A percentile compares a stretch with the other conserved stretches of the same genome.
phyloP scores from a whole-genome alignment of 1,140 invertebrate genomes.

The Pogonomyrmex barbatus region DNA sequence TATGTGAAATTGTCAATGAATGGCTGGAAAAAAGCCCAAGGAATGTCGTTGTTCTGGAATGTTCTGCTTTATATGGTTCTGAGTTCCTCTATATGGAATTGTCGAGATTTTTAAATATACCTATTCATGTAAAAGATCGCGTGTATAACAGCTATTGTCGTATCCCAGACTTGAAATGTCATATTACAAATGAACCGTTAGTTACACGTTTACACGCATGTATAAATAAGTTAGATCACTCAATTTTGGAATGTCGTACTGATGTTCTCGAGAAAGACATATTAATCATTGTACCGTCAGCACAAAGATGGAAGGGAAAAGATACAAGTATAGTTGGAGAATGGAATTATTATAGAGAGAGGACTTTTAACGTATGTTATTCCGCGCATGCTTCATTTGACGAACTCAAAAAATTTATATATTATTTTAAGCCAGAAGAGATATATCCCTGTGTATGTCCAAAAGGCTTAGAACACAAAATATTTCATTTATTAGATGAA shows the following conservation, averaged over 20 bases:
- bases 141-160: conserved; percentile 81
- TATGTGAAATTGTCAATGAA: conserved; percentile 85
- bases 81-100: conserved; percentile 88
- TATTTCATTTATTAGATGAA: conserved; percentile 68
- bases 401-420: conserved; percentile 87
- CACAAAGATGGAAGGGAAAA: conserved; percentile 85
- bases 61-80: conserved; percentile 87
- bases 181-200: conserved; percentile 80
- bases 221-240: conserved; percentile 68
- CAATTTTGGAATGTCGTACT: conserved; percentile 73
- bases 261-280: conserved; percentile 73
- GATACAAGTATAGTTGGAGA: conserved; percentile 77
- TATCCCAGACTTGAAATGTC: conserved; percentile 82
- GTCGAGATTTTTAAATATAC: conserved; percentile 84
- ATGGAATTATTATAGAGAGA: conserved; percentile 72
- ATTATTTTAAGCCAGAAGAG: conserved; percentile 86
- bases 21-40: conserved; percentile 86
- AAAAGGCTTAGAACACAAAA: conserved; percentile 22
- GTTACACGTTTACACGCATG: conserved; percentile 85
- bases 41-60: conserved; percentile 86
- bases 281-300: conserved; percentile 86
- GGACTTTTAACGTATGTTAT: conserved; percentile 87
- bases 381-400: conserved; percentile 88
- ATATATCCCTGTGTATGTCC: conserved; percentile 86
- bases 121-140: conserved; percentile 86